A percentile compares a stretch with the other conserved stretches of the same genome.
These are phyloP conservation scores for Chloroceryle amazona DNA, from an alignment of 2,797 vertebrate species.

Conservation along the genomic window DNA sequence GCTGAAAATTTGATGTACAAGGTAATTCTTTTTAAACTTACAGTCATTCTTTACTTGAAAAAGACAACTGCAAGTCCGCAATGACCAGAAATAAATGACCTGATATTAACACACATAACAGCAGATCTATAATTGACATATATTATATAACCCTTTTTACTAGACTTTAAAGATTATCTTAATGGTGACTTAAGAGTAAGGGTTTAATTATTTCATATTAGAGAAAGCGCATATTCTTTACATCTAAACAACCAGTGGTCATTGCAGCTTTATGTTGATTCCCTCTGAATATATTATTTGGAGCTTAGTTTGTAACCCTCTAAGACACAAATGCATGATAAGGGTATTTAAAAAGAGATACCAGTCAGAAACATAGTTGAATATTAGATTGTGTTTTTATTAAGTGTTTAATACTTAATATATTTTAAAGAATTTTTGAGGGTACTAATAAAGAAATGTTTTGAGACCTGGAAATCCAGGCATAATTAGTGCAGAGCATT, in stretches of 20 bases:
- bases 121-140: neutral
- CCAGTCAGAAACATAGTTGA: neutral
- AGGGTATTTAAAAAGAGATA: neutral
- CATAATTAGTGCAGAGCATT: neutral
- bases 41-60: neutral
- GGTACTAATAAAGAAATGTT: neutral
- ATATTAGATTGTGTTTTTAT: neutral
- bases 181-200: neutral
- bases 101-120: neutral
- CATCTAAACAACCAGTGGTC: neutral
- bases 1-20: neutral
- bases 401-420: neutral
- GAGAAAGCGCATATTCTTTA: neutral
- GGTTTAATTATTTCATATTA: neutral
- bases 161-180: neutral
- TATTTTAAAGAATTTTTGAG: neutral
- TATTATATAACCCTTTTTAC: neutral
- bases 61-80: neutral
- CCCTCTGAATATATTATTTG: neutral
- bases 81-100: neutral
- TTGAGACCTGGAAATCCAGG: neutral
- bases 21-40: neutral
- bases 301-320: neutral
- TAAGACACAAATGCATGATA: neutral
- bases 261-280: neutral